Conservation (phyloP, 2,113 vertebrate species). For the Amphiprion percula region DNA sequence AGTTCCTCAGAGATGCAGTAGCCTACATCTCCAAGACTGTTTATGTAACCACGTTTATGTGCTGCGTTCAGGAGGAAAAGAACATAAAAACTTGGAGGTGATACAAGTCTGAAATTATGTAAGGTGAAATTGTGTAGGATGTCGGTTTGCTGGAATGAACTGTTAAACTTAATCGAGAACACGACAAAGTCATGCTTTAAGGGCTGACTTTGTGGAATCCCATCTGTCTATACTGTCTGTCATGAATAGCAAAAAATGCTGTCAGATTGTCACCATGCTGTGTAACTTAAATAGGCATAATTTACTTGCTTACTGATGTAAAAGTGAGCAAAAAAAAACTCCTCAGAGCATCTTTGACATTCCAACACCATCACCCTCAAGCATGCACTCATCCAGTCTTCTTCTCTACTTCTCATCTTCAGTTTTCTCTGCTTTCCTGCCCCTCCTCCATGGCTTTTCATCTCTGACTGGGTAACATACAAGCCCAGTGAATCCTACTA, state of each 20-base stretch:
- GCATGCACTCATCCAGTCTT: constrained; percentile 41
- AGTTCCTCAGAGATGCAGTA: constrained; percentile 62
- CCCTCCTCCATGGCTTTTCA: constrained; percentile 54
- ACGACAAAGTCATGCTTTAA: constrained; percentile 18
- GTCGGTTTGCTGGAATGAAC: constrained; percentile 19
- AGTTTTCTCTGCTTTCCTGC: constrained; percentile 42
- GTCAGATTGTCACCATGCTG: not conserved
- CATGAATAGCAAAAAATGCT: constrained; percentile 1
- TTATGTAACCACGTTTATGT: constrained; percentile 67
- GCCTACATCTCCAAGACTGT: constrained; percentile 52
- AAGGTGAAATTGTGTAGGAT: constrained; percentile 57
- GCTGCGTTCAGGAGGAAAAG: constrained; percentile 15
- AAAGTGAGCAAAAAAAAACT: constrained; percentile 44
- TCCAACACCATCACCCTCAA: constrained; percentile 50
- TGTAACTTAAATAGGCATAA: constrained; percentile 53
- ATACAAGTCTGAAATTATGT: constrained; percentile 49
- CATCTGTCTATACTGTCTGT: not conserved
- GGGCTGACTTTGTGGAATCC: constrained; percentile 18
- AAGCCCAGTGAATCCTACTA: constrained; percentile 39
- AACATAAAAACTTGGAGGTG: constrained; percentile 29
- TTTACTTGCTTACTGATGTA: constrained; percentile 59
- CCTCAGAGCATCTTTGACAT: constrained; percentile 69
- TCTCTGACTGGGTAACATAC: constrained; percentile 36
- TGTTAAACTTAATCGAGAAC: constrained; percentile 27
- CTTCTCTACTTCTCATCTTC: constrained; percentile 45